phyloP scores from a whole-genome alignment of 2,888 invertebrate species.

The Dasypolia templi region DNA sequence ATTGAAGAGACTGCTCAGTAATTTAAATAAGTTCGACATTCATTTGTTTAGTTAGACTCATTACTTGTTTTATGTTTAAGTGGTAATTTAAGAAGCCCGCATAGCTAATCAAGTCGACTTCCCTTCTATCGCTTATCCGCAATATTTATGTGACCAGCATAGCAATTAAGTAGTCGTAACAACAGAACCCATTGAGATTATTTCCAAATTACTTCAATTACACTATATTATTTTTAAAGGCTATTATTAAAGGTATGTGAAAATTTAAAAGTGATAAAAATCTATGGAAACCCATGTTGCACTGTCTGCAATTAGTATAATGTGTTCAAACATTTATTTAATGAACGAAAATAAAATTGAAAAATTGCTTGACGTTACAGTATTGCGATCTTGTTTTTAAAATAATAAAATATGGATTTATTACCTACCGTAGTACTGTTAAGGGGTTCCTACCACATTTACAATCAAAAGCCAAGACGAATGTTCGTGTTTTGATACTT shows the following conservation, averaged over 20 bases:
- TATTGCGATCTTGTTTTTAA: constrained; percentile 9
- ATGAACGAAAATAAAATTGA: constrained; percentile 26
- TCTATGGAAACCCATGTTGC: constrained; percentile 23
- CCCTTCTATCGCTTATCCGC: constrained; percentile 78
- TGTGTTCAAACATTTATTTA: constrained; percentile 17
- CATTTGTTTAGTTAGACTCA: constrained; percentile 54
- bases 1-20: constrained; percentile 16
- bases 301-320: constrained; percentile 11
- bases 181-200: constrained; percentile 59
- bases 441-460: constrained; percentile 21
- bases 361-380: constrained; percentile 13
- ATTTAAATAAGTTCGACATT: constrained; percentile 46
- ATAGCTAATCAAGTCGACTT: constrained; percentile 77
- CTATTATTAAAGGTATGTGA: constrained; percentile 38
- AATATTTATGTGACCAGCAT: constrained; percentile 86
- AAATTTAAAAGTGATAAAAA: constrained; percentile 58
- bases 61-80: constrained; percentile 63
- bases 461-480: constrained; percentile 12
- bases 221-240: constrained; percentile 55
- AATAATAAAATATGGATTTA: constrained; percentile 26
- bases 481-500: constrained; percentile 49
- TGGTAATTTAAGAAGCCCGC: constrained; percentile 79
- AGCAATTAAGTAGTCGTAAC: constrained; percentile 71
- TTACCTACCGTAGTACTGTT: neutral
- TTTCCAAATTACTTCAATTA: constrained; percentile 58